phyloP scores from a whole-genome alignment of 2,113 vertebrate genomes.

The Ochotona princeps region DNA sequence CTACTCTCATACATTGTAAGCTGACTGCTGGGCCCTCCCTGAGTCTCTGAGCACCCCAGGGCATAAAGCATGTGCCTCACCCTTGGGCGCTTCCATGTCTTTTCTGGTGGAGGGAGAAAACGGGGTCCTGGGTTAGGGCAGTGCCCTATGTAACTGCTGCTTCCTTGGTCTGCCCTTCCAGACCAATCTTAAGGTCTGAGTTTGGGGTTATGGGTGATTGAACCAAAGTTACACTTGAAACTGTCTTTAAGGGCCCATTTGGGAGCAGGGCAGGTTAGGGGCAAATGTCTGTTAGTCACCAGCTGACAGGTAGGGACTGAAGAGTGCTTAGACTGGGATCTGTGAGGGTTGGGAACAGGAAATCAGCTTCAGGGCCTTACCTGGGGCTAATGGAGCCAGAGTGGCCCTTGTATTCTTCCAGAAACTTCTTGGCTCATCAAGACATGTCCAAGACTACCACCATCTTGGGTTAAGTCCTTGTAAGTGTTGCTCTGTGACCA shows the following conservation, averaged over 20 bases:
- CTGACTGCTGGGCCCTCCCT: background rate
- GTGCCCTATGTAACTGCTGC: background rate
- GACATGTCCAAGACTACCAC: background rate
- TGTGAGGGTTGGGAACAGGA: background rate
- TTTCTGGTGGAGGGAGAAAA: background rate
- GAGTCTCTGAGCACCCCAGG: background rate
- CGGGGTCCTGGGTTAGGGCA: background rate
- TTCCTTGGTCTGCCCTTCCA: background rate
- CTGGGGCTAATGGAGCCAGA: background rate
- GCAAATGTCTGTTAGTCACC: background rate
- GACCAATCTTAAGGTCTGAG: background rate
- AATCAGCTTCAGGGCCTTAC: background rate
- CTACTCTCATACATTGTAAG: background rate
- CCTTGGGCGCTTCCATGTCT: constrained; percentile 36
- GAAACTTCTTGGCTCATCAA: background rate
- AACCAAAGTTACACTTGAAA: background rate
- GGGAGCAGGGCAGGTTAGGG: background rate
- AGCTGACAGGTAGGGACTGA: background rate
- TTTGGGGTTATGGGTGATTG: background rate
- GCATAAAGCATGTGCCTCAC: constrained; percentile 67
- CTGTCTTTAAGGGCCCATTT: background rate
- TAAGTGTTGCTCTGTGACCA: background rate
- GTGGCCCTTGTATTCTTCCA: background rate
- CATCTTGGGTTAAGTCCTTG: background rate
- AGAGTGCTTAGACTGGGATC: background rate